Base-by-base conservation (phyloP, 2,113 vertebrate genomes). In the Dipodomys merriami region DNA sequence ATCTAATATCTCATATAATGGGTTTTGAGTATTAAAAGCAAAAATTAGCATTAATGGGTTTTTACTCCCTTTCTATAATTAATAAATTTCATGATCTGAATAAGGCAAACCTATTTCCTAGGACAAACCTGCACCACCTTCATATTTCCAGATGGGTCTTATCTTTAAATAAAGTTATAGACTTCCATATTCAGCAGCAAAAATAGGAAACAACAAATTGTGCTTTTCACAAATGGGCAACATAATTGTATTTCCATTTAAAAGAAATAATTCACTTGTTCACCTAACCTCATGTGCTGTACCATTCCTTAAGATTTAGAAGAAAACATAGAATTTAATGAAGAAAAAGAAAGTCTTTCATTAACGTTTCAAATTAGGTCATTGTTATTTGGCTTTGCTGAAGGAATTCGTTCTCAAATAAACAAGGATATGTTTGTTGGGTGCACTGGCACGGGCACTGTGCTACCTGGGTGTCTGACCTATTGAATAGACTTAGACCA, bases 131-230 rank as follows among this genome's bases (percentile, higher is more conserved):
- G 74, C n/a, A 49, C 16, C 1, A 72, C 27, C 4, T 64, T 82
- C 53, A 65, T 49, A 69, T 29, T 78, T 87, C 20, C 67, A 67
- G 15, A 53, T 4, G n/a, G n/a, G 60, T 86, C 12, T 64, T 79
- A 62, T 60, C 71, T 94, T 91, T 77, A 69, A 83, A 67, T 69
- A 84, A 84, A 92, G 33, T 91, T 83, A 69, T 1, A 33, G 25
- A 15, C 39, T n/a, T 76, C 2, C 10, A 39, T 65, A 23, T 33
- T 81, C n/a, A 65, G 23, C 18, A 35, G 7, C 16, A 44, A 88
- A 82, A 80, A 29, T 78, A 53, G 13, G 74, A 81, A 35, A 65
- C 74, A 84, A 64, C 5, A 65, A 74, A 73, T 3, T 62, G 1
- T 60, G 6, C 6, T 80, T 82, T 88, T 82, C 25, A 71, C 69